phyloP scores from a whole-genome alignment of 2,888 invertebrate genomes.

The Dicyrtoma fusca region DNA sequence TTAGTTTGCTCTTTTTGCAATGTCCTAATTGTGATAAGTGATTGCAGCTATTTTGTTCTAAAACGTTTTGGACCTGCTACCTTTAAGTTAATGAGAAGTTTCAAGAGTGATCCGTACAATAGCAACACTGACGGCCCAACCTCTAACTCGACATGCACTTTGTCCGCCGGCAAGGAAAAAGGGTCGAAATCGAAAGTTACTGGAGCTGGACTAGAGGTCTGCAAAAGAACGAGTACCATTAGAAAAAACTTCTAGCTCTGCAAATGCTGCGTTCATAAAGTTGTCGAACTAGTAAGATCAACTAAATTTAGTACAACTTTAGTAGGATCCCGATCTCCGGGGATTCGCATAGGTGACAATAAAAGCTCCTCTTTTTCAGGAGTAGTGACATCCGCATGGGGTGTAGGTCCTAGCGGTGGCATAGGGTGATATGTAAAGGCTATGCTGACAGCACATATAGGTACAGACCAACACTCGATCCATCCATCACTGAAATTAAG shows the following conservation, averaged over 20 bases:
- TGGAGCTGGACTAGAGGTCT: constrained; percentile 37
- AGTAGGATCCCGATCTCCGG: constrained; percentile 59
- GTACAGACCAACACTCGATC: constrained; percentile 96
- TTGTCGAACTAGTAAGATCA: too few relatives aligned
- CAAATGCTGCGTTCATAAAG: too few relatives aligned
- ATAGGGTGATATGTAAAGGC: constrained; percentile 90
- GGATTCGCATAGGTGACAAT: constrained; percentile 88
- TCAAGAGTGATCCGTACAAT: constrained; percentile 88
- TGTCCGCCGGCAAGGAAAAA: constrained; percentile 80
- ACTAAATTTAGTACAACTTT: too few relatives aligned
- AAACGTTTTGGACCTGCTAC: constrained; percentile 60
- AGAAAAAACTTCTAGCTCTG: too few relatives aligned
- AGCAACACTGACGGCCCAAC: constrained; percentile 91
- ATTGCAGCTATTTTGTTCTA: too few relatives aligned
- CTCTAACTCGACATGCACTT: constrained; percentile 88
- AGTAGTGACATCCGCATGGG: constrained; percentile 89
- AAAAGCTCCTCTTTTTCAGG: constrained; percentile 93
- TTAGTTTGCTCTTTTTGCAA: background rate
- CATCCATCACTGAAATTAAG: constrained; percentile 68
- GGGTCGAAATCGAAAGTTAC: constrained; percentile 73
- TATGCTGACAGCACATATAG: constrained; percentile 89
- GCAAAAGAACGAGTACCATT: background rate
- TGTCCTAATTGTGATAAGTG: too few relatives aligned
- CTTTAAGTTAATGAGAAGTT: constrained; percentile 85
- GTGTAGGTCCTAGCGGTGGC: constrained; percentile 82